These are phyloP conservation scores for Pemphredon lugubris DNA, from an alignment of 2,888 invertebrate genomes.

Conservation along the genomic window DNA sequence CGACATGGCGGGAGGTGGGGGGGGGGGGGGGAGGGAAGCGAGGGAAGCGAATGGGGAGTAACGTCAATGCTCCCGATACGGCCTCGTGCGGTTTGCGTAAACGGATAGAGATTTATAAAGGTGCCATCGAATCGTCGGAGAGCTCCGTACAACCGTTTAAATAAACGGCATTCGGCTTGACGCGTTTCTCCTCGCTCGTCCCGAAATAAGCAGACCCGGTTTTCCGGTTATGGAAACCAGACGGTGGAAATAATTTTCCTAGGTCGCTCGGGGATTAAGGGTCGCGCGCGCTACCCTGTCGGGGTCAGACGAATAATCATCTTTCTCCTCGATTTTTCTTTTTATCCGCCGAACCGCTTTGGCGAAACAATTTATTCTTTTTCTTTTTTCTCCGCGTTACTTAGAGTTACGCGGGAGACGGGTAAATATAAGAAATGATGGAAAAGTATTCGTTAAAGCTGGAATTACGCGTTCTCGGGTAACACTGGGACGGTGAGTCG, in stretches of 20 bases:
- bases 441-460: no score
- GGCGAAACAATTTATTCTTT: no score
- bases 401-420: no score
- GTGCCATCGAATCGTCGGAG: slow-evolving; percentile 1
- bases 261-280: not conserved
- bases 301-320: no score
- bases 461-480: no score
- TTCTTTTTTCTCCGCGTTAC: no score
- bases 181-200: not conserved
- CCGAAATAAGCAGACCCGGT: not conserved
- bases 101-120: slow-evolving; percentile 27
- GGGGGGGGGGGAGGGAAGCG: no score
- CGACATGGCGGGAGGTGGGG: not conserved
- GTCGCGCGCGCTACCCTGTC: no score
- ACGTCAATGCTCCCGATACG: slow-evolving; percentile 6
- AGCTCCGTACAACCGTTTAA: slow-evolving; percentile 3
- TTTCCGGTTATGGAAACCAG: not conserved
- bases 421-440: no score
- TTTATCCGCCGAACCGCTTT: no score
- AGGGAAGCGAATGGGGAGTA: not conserved
- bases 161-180: slow-evolving; percentile 2
- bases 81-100: slow-evolving; percentile 2
- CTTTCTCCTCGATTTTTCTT: no score
- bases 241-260: not conserved
- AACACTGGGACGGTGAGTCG: no score